Evolutionary conservation across 1,140 invertebrate genomes (phyloP).

Genomic region (Cylas formicarius): DNA sequence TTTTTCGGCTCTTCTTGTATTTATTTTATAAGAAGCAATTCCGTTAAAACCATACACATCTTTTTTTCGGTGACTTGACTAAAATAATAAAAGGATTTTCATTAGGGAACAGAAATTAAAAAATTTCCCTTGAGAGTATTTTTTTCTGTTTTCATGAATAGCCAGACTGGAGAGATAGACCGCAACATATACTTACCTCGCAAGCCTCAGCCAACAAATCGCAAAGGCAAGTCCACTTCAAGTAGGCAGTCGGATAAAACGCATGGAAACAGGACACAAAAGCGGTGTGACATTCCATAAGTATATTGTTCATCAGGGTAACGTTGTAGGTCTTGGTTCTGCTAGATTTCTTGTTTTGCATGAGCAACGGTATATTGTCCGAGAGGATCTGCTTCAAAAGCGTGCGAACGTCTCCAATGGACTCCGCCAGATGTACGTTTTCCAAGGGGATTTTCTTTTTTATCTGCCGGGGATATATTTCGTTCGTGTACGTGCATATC

Average conservation of each 20-base stretch:
- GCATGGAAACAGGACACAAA: conserved; percentile 91
- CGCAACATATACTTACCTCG: conserved; percentile 52
- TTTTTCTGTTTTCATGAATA: too few species aligned
- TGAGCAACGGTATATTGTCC: conserved; percentile 53
- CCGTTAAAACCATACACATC: conserved; percentile 1
- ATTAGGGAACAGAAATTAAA: too few species aligned
- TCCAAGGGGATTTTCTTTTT: conserved; percentile 58
- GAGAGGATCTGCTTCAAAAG: conserved; percentile 78
- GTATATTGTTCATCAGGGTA: conserved; percentile 59
- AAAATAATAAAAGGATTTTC: too few species aligned
- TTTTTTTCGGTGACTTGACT: conserved; percentile 1
- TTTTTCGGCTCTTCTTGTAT: too few species aligned
- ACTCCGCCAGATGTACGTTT: conserved; percentile 71
- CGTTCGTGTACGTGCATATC: conserved; percentile 76
- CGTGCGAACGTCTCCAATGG: conserved; percentile 76
- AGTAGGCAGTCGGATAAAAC: conserved; percentile 87
- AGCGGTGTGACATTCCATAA: conserved; percentile 85
- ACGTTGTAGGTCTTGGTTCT: conserved; percentile 21
- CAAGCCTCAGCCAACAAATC: conserved; percentile 74
- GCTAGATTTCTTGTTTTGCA: conserved; percentile 32
- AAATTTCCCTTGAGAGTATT: too few species aligned
- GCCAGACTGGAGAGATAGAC: too few species aligned
- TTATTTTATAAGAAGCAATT: too few species aligned
- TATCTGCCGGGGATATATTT: conserved; percentile 72
- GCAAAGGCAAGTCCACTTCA: conserved; percentile 90